Conservation (phyloP, 2,888 invertebrate genomes). For the Lycia hirtaria region DNA sequence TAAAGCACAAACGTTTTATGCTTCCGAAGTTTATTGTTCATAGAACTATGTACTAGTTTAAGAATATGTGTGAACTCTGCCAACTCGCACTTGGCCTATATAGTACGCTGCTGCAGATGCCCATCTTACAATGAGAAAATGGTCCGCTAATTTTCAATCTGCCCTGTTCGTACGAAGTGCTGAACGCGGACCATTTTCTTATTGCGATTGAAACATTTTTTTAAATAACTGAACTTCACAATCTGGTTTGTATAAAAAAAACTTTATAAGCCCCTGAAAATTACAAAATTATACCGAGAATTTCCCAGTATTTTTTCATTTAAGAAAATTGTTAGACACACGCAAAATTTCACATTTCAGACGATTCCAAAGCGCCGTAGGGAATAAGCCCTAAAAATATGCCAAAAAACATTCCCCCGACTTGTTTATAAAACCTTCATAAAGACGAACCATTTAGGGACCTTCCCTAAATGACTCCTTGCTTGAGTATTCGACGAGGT, state of each 20-base stretch:
- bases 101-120: too few relatives aligned
- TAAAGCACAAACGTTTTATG: too few relatives aligned
- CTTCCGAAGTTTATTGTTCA: too few relatives aligned
- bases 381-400: conserved; percentile 30
- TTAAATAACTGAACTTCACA: conserved; percentile 1
- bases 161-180: too few relatives aligned
- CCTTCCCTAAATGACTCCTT: conserved; percentile 39
- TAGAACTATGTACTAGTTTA: too few relatives aligned
- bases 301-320: conserved; percentile 22
- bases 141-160: too few relatives aligned
- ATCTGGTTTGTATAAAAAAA: not conserved
- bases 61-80: too few relatives aligned
- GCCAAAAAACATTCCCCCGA: conserved; percentile 21
- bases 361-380: conserved; percentile 18
- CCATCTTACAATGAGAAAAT: too few relatives aligned
- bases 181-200: too few relatives aligned
- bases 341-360: conserved; percentile 15
- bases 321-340: conserved; percentile 27
- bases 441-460: conserved; percentile 35
- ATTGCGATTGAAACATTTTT: too few relatives aligned
- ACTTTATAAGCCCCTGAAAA: not conserved
- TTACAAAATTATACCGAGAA: conserved; percentile 10
- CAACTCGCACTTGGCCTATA: too few relatives aligned
- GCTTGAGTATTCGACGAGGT: conserved; percentile 36
- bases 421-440: conserved; percentile 30